Base-by-base conservation (phyloP, 2,888 invertebrate genomes). In the Machimus atricapillus region DNA sequence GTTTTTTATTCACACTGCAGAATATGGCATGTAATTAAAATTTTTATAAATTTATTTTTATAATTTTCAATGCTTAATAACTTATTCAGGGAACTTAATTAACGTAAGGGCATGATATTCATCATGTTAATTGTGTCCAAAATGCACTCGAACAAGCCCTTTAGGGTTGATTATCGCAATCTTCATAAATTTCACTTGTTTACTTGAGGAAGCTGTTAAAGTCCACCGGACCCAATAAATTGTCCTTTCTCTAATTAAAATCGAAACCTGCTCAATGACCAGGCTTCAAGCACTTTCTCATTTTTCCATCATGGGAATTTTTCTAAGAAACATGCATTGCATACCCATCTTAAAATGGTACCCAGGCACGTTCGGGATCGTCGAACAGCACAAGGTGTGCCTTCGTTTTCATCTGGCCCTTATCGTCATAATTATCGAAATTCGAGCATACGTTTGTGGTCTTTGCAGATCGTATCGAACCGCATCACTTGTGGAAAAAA, bases 351-450 rank as follows among this genome's bases (percentile, higher is more conserved):
- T 52, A 66, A 79, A 52, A 79, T 31, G 46, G n/a, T 79, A 1
- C 23, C 5, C 40, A 43, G 43, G 19, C 78, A 46, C 40, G 66
- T 66, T 52, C 52, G 7, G 52, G 52, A 52, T 16, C 6, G n/a
- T 37, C 34, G 9, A 12, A n/a, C 16, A 40, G 78, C 52, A 52
- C 82, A 82, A 82, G 82, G 82, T 82, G 82, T 58, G 14, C 16
- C 58, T 79, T 79, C 27, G 34, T 37, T 82, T 58, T 82, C 82
- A 82, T 82, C 58, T 82, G 82, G 58, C 82, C 82, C 66, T 82
- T 82, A 82, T 82, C 82, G 58, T 82, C 19, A 52, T 58, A 82
- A 82, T 82, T 82, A 82, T 82, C 82, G 82, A 23, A 66, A 46
- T 19, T 52, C 52, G 52, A 52, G 82, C 82, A 82, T 82, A 82